Evolutionary conservation across 2,888 invertebrate genomes (phyloP).

Genomic region (Agrilus cyanescens): DNA sequence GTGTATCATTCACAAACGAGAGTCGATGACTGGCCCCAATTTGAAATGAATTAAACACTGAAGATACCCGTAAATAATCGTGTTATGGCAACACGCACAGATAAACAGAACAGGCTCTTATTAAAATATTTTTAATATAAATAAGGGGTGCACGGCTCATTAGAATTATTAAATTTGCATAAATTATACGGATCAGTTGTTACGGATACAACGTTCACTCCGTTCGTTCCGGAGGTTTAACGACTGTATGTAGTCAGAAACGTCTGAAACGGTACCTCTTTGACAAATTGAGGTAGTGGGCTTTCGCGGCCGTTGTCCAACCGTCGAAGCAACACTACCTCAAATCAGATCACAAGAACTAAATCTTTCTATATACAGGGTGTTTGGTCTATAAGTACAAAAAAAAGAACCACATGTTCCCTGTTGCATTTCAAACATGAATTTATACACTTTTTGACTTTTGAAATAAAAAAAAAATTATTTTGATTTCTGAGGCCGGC

Average conservation of each 20-base stretch:
- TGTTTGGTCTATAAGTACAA: too few species aligned
- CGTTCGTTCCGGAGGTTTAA: not conserved
- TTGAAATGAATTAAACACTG: slow-evolving; percentile 15
- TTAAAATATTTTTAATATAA: slow-evolving; percentile 27
- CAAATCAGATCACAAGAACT: too few species aligned
- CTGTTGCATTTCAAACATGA: too few species aligned
- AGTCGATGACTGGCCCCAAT: slow-evolving; percentile 1
- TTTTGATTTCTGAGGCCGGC: too few species aligned
- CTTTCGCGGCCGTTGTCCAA: too few species aligned
- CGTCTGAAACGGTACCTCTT: not conserved
- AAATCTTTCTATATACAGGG: too few species aligned
- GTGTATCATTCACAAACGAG: too few species aligned
- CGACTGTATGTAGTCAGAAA: slow-evolving; percentile 2
- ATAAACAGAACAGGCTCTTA: slow-evolving; percentile 20
- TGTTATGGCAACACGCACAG: slow-evolving; percentile 17
- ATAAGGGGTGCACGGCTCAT: slow-evolving; percentile 24
- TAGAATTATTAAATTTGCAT: slow-evolving; percentile 26
- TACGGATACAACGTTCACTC: not conserved
- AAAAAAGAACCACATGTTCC: too few species aligned
- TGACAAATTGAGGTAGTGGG: not conserved
- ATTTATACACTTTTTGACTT: too few species aligned
- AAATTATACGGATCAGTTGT: slow-evolving; percentile 16
- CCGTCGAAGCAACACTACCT: too few species aligned
- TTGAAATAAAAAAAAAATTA: too few species aligned
- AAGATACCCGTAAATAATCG: slow-evolving; percentile 22